Conservation (phyloP, 2,888 invertebrate genomes). For the Tetragonula carbonaria region DNA sequence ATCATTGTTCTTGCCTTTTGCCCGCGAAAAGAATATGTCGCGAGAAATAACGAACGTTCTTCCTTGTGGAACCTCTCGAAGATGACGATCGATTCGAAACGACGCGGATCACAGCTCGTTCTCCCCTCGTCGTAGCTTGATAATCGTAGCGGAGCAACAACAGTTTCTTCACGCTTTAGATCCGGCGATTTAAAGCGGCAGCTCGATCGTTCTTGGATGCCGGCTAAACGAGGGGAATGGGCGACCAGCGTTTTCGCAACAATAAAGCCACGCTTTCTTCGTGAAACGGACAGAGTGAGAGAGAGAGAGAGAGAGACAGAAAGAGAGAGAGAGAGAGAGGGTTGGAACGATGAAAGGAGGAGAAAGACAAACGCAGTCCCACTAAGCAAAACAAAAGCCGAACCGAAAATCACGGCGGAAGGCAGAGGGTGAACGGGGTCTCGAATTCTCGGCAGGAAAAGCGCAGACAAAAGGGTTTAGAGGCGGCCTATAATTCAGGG, state of each 20-base stretch:
- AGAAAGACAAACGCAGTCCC: slow-evolving; percentile 39
- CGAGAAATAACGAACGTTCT: not conserved
- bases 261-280: slow-evolving; percentile 56
- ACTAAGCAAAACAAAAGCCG: slow-evolving; percentile 68
- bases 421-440: slow-evolving; percentile 52
- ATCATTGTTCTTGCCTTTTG: slow-evolving; percentile 31
- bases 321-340: not conserved
- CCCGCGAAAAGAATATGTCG: not conserved
- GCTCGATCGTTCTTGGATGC: slow-evolving; percentile 31
- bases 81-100: not conserved
- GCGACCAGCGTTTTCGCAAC: slow-evolving; percentile 50
- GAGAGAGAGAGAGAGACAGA: slow-evolving; percentile 24
- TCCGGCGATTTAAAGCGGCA: slow-evolving; percentile 44
- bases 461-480: slow-evolving; percentile 83
- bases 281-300: slow-evolving; percentile 13
- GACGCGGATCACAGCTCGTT: not conserved
- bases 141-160: slow-evolving; percentile 39
- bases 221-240: slow-evolving; percentile 28
- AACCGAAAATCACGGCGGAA: slow-evolving; percentile 73
- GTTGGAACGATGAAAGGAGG: not conserved
- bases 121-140: not conserved
- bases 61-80: not conserved
- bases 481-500: slow-evolving; percentile 82
- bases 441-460: slow-evolving; percentile 81
- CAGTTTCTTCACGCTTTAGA: slow-evolving; percentile 38